A percentile compares a stretch with the other conserved stretches of the same genome.
Evolutionary conservation across 2,888 invertebrate genomes (phyloP).

Genomic region (Sminthurinus aureus): DNA sequence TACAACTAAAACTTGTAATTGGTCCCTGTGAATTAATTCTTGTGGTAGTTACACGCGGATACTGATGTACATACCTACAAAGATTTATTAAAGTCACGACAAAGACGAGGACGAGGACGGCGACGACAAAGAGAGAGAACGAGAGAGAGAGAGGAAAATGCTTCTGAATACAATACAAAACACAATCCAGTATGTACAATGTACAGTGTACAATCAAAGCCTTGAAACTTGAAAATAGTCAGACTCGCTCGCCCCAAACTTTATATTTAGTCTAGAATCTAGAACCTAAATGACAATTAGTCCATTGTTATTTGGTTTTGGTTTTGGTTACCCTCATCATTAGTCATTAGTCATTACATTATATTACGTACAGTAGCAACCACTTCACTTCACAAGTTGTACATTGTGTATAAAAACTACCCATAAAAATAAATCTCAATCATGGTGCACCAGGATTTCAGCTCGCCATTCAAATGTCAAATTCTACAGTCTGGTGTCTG

Average conservation of each 20-base stretch:
- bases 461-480: too few relatives aligned
- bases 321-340: background rate
- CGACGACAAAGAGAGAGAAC: background rate
- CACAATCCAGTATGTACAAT: too few relatives aligned
- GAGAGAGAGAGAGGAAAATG: background rate
- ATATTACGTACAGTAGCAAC: too few relatives aligned
- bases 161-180: background rate
- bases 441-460: too few relatives aligned
- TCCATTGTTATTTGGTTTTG: background rate
- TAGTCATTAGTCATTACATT: too few relatives aligned
- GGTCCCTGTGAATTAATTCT: background rate
- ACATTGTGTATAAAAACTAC: too few relatives aligned
- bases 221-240: background rate
- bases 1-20: slow-evolving; percentile 5
- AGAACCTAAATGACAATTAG: too few relatives aligned
- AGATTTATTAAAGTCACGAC: slow-evolving; percentile 36
- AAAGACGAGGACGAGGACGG: background rate
- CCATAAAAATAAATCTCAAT: background rate
- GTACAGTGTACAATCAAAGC: too few relatives aligned
- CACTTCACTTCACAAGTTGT: too few relatives aligned
- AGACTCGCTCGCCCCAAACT: background rate
- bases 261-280: too few relatives aligned
- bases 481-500: too few relatives aligned
- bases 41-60: background rate
- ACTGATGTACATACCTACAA: background rate